These are phyloP conservation scores for Habropoda laboriosa DNA, from an alignment of 1,140 invertebrate species.

Conservation along the genomic window DNA sequence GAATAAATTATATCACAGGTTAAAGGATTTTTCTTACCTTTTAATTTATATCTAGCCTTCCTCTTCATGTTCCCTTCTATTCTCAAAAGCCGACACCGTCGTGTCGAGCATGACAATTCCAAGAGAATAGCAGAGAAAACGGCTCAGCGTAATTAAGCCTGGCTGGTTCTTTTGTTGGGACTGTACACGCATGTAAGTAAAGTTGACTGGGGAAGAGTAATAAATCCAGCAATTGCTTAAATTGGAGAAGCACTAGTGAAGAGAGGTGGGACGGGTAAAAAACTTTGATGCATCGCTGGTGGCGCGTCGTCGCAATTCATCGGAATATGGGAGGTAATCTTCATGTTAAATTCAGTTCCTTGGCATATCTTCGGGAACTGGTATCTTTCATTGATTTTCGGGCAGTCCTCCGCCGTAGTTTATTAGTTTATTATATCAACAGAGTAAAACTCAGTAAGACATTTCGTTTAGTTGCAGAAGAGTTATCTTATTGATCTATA, in stretches of 20 bases:
- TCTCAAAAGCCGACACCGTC: conserved; percentile 14
- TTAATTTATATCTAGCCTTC: background rate
- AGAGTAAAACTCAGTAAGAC: too few relatives aligned
- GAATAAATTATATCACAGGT: background rate
- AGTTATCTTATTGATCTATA: background rate
- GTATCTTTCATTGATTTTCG: background rate
- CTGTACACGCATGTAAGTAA: conserved; percentile 43
- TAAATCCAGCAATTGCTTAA: conserved; percentile 69
- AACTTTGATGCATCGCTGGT: background rate
- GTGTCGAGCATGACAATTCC: conserved; percentile 51
- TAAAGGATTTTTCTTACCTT: background rate
- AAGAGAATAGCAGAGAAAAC: conserved; percentile 17
- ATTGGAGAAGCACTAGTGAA: conserved; percentile 57
- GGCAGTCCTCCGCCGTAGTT: too few relatives aligned
- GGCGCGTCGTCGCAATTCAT: too few relatives aligned
- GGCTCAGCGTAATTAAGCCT: conserved; percentile 52
- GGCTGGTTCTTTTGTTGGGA: conserved; percentile 36
- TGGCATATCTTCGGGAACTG: too few relatives aligned
- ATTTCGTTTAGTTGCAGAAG: too few relatives aligned
- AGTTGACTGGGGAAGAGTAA: conserved; percentile 52
- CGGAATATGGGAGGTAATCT: too few relatives aligned
- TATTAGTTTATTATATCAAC: too few relatives aligned
- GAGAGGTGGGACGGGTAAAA: conserved; percentile 18
- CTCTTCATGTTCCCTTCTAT: background rate
- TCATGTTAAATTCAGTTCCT: too few relatives aligned